Percentiles rank a stretch among this genome's conserved stretches.
These are phyloP conservation scores for Allolobophora icterica DNA, from an alignment of 2,888 invertebrate species.

Conservation along the genomic window DNA sequence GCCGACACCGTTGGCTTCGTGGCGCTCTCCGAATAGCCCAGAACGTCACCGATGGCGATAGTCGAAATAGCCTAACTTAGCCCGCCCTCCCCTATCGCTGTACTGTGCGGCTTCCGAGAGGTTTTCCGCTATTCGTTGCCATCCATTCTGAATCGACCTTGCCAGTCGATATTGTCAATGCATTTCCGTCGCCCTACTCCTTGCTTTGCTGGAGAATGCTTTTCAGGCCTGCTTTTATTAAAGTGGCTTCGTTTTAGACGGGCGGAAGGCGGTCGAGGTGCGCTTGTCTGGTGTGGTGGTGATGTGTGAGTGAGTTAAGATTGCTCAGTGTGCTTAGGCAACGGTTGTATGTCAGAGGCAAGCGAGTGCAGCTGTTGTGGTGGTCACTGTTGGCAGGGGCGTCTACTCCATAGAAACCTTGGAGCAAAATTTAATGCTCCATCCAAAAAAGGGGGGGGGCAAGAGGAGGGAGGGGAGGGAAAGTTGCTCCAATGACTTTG, in stretches of 20 bases:
- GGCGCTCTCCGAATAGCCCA: background rate
- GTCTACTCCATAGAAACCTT: too few species aligned
- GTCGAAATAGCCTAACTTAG: conserved; percentile 17
- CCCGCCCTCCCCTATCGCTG: background rate
- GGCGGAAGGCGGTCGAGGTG: background rate
- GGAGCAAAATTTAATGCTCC: too few species aligned
- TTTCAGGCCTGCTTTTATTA: conserved; percentile 8
- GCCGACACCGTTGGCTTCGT: background rate
- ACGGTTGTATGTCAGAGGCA: background rate
- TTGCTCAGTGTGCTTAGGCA: background rate
- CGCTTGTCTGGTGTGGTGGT: too few species aligned
- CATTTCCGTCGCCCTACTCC: background rate
- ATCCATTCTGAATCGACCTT: conserved; percentile 23
- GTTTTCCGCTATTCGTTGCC: background rate
- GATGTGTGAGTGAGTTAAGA: background rate
- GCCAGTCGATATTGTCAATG: background rate
- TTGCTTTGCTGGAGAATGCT: background rate
- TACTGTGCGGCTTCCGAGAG: background rate
- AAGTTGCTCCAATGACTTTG: too few species aligned
- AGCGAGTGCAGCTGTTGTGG: background rate
- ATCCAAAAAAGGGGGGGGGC: too few species aligned
- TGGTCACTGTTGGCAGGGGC: too few species aligned
- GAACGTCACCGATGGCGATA: background rate
- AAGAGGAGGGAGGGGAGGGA: too few species aligned
- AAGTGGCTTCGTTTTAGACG: background rate